Base-by-base conservation (phyloP, 1,140 invertebrate species). In the Belonocnema kinseyi region DNA sequence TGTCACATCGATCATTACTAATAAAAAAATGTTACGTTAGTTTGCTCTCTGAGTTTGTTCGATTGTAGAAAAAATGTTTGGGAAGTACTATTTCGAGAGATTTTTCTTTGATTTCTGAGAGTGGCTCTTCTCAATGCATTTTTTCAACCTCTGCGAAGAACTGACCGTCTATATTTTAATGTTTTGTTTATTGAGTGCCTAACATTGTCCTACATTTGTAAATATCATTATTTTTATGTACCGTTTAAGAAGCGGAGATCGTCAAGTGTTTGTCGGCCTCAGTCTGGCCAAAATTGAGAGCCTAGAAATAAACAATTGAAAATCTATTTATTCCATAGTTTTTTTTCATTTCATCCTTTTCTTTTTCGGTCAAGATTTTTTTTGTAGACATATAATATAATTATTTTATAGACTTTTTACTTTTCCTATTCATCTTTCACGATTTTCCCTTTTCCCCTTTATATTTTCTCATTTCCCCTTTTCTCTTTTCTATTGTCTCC, bases 211-310 rank as follows among this genome's bases (percentile, higher is more conserved):
- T 85, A 84, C 80, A 85, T 85, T 85, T 85, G 85, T 85, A 85
- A 79, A 85, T 85, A 85, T 70, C 84, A 85, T 85, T 85, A 85
- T 85, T 85, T 85, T 85, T 85, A 85, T 85, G 85, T 83, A 84
- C 82, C 82, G 77, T 85, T 76, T 84, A 84, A 84, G 77, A 80
- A 83, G 61, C 17, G 70, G 73, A 74, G 77, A 80, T 10, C 80
- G 52, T 51, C 66, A 78, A 78, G n/a, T 79, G 71, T 79, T 78
- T 83, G 78, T 61, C 54, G 78, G 78, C 85, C 78, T 84, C 77
- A 74, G 76, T 86, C 79, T 84, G 82, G 83, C 85, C 84, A 86
- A 77, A 84, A 83, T 52, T 77, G 77, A 79, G 77, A 86, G 84
- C 80, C 84, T 85, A 85, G 84, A 79, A 86, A 81, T 85, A 86